Conservation (phyloP, 2,888 invertebrate genomes). For the Parnassius mnemosyne region DNA sequence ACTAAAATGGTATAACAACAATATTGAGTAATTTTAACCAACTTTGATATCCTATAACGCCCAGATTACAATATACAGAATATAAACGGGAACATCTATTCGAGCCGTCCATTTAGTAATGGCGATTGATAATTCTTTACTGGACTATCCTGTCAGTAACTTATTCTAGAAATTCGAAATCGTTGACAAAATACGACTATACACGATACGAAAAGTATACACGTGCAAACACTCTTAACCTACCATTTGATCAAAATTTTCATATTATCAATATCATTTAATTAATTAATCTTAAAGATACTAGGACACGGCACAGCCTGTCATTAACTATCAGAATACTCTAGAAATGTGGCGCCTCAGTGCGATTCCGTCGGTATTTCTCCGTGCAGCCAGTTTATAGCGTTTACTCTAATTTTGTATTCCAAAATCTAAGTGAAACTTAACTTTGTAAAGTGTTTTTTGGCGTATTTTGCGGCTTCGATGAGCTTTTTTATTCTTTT, state of each 20-base stretch:
- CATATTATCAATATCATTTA: background rate
- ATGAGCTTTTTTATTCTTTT: background rate
- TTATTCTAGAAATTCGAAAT: too few species aligned
- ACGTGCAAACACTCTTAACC: conserved; percentile 14
- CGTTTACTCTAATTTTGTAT: conserved; percentile 20
- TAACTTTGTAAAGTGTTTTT: background rate
- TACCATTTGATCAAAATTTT: background rate
- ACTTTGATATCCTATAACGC: too few species aligned
- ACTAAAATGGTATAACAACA: too few species aligned
- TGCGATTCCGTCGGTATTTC: conserved; percentile 67
- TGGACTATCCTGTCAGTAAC: too few species aligned
- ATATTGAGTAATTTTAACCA: too few species aligned
- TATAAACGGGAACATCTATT: too few species aligned
- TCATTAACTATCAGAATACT: conserved; percentile 32
- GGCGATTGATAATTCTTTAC: too few species aligned
- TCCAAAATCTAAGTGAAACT: conserved; percentile 13
- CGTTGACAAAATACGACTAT: too few species aligned
- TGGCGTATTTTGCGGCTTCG: background rate
- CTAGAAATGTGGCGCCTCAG: conserved; percentile 20
- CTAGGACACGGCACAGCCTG: conserved; percentile 63
- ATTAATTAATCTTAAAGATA: conserved; percentile 40
- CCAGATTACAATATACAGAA: too few species aligned
- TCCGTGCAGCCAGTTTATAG: conserved; percentile 50
- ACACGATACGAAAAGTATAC: background rate
- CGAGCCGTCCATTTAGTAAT: too few species aligned